Base-by-base conservation (phyloP, 2,113 vertebrate genomes). In the Rissa tridactyla region DNA sequence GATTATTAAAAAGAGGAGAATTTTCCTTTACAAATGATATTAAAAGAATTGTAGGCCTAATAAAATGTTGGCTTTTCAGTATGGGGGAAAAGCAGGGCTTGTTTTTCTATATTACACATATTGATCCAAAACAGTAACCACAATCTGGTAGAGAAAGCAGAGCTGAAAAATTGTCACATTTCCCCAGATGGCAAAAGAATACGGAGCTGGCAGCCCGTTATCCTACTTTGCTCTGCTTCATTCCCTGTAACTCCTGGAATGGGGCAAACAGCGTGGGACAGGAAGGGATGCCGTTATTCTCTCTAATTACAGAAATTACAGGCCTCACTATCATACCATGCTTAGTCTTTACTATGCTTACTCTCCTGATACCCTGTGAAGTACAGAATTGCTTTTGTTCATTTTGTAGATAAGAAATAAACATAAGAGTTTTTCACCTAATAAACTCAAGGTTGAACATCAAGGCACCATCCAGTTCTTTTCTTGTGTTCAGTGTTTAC, bases 231-330 rank as follows among this genome's bases (percentile, higher is more conserved):
- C 42, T 82, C 38, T 80, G 38, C 36, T 84, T 93, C 61, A 84
- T 95, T 94, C 69, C 29, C 46, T 92, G 51, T 42, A 94, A 62
- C 73, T 94, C 94, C 70, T 90, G 86, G 66, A 95, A 95, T 79
- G 49, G 91, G 86, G 88, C 46, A 87, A 92, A 93, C 2, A 2
- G 30, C 4, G 11, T 66, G 64, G 82, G 69, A 86, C 77, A 68
- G 76, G 49, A 92, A 94, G 30, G 51, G 66, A 77, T 90, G 57
- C 20, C 79, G 66, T 82, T 94, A 64, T 86, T 82, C 30, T 78
- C 54, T 54, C 54, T 65, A 80, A 76, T 79, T 82, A 54, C 49
- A 82, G 75, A 87, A 88, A 87, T 87, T 66, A 87, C 66, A 88
- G 52, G 36, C 30, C 29, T 90, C 30, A 38, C 57, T 76, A n/a